Conservation (phyloP, 2,888 invertebrate species). For the Chymomyza procnemis region DNA sequence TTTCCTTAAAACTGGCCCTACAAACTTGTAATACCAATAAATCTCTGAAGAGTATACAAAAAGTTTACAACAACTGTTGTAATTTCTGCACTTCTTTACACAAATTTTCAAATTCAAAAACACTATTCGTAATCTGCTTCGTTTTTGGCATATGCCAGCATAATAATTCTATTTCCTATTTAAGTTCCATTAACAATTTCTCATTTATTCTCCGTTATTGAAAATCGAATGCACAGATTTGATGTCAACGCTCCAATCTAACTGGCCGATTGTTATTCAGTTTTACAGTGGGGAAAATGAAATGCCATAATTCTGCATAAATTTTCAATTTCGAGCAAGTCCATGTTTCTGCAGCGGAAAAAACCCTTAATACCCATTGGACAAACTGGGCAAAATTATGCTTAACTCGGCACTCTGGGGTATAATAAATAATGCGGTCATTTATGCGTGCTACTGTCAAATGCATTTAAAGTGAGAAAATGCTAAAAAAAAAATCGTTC, state of each 20-base stretch:
- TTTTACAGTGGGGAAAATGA: neutral
- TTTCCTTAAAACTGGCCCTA: no score
- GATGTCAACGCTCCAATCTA: neutral
- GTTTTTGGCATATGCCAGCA: neutral
- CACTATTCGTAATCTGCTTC: neutral
- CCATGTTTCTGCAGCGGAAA: neutral
- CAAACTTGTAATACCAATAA: no score
- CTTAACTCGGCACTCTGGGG: constrained; percentile 16
- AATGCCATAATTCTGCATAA: constrained; percentile 43
- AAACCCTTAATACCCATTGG: neutral
- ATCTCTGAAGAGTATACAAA: no score
- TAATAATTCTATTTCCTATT: neutral
- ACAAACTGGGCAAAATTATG: neutral
- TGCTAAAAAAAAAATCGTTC: neutral
- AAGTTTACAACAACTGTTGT: no score
- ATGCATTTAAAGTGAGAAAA: neutral
- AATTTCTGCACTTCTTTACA: no score
- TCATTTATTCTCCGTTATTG: neutral
- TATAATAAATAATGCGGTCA: constrained; percentile 35
- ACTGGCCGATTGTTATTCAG: neutral
- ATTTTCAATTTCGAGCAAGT: constrained; percentile 29
- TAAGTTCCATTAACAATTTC: neutral
- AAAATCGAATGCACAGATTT: neutral
- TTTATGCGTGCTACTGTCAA: constrained; percentile 15
- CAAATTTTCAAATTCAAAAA: neutral